Base-by-base conservation (phyloP, 1,140 invertebrate genomes). In the Drosophila murphyi region DNA sequence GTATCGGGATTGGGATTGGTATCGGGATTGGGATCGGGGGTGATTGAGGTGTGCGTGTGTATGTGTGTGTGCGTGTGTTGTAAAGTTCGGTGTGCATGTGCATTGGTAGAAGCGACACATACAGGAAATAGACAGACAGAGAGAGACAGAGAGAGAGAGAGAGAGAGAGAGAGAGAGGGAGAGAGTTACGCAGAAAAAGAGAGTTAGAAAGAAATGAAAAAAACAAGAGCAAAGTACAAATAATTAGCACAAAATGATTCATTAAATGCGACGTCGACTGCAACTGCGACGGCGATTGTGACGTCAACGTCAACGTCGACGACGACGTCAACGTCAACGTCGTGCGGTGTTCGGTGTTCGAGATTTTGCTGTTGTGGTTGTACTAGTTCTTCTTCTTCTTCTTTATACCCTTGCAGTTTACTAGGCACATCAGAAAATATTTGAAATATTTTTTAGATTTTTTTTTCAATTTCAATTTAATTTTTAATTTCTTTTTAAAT, bases 231-330 rank as follows among this genome's bases (percentile, higher is more conserved):
- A 81, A 75, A 76, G 60, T 76, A 79, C 72, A 82, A 83, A 82
- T 79, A 83, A 82, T 82, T 81, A 82, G 80, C 79, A 72, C 67
- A 68, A 67, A 74, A 74, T 68, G 57, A 68, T 41, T 62, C 35
- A 51, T 57, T 39, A 45, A 74, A 59, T 52, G 59, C 64, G 55
- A 67, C 72, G 52, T 35, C 70, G 63, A 67, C 70, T 20, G 35
- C 52, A 31, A 65, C 68, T 28, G 8, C 57, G 57, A 54, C 61
- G 3, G 4, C 45, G 28, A 61, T 54, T n/a, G 32, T 35, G 56
- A 37, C 64, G 7, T 20, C 54, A 51, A 55, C 52, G 35, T 32
- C 5, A 43, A 20, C 20, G 20, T 20, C 20, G 20, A 20, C 20
- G 20, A 2, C 20, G 20, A 20, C 20, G 20, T 20, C 20, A 20